Conservation (phyloP, 1,140 invertebrate genomes). For the Cyclina sinensis region DNA sequence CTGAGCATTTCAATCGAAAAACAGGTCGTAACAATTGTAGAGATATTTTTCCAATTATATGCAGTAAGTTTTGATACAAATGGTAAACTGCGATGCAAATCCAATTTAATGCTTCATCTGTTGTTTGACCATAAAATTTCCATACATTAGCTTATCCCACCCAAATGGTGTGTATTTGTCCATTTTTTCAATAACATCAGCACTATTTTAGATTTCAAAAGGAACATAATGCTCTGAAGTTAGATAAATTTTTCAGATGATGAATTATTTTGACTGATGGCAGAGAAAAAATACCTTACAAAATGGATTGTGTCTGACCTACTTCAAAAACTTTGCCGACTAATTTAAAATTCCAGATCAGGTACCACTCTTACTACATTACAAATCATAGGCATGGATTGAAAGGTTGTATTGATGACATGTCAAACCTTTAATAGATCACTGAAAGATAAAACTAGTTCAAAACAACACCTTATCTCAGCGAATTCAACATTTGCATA, state of each 20-base stretch:
- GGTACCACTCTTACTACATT: background rate
- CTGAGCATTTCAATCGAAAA: background rate
- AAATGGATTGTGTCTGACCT: background rate
- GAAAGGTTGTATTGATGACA: background rate
- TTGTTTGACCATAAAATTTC: background rate
- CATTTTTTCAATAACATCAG: background rate
- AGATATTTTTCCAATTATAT: constrained; percentile 3
- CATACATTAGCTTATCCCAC: background rate
- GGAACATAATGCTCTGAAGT: background rate
- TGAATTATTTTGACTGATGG: background rate
- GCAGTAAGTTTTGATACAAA: constrained; percentile 21
- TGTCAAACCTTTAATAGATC: constrained; percentile 21
- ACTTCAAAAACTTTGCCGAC: background rate
- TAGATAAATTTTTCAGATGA: background rate
- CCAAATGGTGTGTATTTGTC: constrained; percentile 2
- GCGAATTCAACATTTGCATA: background rate
- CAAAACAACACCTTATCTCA: constrained; percentile 24
- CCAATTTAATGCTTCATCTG: constrained; percentile 55
- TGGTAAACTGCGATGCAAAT: constrained; percentile 57
- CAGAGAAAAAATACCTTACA: background rate
- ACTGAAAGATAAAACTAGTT: constrained; percentile 27
- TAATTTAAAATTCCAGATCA: constrained; percentile 9
- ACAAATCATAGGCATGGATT: constrained; percentile 15
- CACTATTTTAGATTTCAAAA: background rate
- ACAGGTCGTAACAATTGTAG: constrained; percentile 4